Base-by-base conservation (phyloP, 1,140 invertebrate species). In the Trichogramma pretiosum region DNA sequence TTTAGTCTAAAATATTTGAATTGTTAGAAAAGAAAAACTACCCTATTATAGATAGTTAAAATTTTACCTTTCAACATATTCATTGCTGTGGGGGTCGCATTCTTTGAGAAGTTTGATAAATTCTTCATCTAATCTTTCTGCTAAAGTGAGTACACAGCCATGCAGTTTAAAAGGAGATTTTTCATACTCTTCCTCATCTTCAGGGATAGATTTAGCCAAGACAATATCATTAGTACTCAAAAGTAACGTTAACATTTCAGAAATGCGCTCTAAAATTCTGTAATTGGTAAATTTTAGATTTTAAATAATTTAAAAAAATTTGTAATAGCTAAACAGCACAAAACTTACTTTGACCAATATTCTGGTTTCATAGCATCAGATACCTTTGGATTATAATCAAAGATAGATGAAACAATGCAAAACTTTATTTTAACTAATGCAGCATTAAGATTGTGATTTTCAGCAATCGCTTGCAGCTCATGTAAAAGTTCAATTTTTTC, bases 381-480 rank as follows among this genome's bases (percentile, higher is more conserved):
- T 44, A 94, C 91, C 70, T 98, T 98, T 0, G 93, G 87, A 70
- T 98, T 98, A 68, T 99, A 98, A 73, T 99, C 96, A 68, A 93
- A 99, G 45, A 98, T 88, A 7, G 95, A 85, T 1, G 94, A 88
- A 36, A 98, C 85, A 17, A 96, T 93, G 26, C 87, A 86, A 52
- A 96, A 89, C 57, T 91, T 86, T 48, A 99, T 89, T 74, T 98
- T 99, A 1, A 93, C 80, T 33, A 79, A 76, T 17, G 99, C 79
- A 1, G 89, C 90, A 19, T 84, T 74, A 4, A 99, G 77, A 62
- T 87, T 83, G 59, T 98, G 89, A 26, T 82, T 74, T 28, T 89
- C 84, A 1, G 90, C 80, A 30, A 98, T 87, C 13, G 78, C 78
- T 36, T 88, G 80, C 34, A 99, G 68, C 65, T 99, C 95, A 57